Base-by-base conservation (phyloP, 2,888 invertebrate genomes). In the Drosophila meridionalis region DNA sequence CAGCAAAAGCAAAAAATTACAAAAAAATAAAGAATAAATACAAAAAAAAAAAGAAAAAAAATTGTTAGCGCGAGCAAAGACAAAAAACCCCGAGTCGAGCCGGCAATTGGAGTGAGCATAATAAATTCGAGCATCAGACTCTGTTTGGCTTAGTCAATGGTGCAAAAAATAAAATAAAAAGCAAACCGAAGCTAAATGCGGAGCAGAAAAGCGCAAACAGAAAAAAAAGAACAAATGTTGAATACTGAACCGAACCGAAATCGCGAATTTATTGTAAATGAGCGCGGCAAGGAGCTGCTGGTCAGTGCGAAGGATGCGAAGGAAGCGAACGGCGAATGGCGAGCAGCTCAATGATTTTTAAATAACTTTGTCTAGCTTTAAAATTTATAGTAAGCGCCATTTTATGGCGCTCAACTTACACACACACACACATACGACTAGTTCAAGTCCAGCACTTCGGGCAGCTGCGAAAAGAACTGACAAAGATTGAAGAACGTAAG, bases 101-200 rank as follows among this genome's bases (percentile, higher is more conserved):
- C 70, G 62, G 78, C 79, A 83, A 80, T 88, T 80, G 84, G 91
- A 83, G 81, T 90, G 87, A 79, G 91, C 91, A 82, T 88, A 88
- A 88, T 88, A 88, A 88, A 88, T 88, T 88, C 90, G 80, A 90
- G 87, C 84, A 88, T 88, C 87, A 88, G 87, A 88, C 91, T 91
- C 83, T 91, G 90, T 90, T 91, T 87, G 91, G 91, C 87, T 91
- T 87, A 87, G 90, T 86, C 91, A 90, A 87, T 90, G 90, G 89
- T 80, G 72, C 79, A 88, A 76, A 89, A 85, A 76, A 81, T 11
- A 64, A 32, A 32, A 30, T 20, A 20, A 72, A 43, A 47, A 56
- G 47, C 38, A 65, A 52, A 34, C 32, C n/a, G 43, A 45, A 40
- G 57, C 53, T 64, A 70, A 70, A 62, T 11, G 40, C 40, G 48